Conservation (phyloP, 1,140 invertebrate genomes). For the Venturia canescens region DNA sequence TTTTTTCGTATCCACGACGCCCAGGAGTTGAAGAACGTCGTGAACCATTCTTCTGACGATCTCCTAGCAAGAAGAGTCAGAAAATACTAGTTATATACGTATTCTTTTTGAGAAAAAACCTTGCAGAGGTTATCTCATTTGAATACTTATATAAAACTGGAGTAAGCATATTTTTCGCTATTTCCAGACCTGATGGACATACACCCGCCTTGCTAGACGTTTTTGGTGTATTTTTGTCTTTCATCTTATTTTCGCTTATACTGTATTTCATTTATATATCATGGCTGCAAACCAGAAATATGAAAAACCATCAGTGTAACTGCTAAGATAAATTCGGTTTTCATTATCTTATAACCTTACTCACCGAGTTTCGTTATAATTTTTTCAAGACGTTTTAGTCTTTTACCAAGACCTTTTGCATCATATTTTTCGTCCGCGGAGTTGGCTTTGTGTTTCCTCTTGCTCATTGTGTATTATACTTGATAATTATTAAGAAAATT, state of each 20-base stretch:
- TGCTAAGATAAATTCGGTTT: too few relatives aligned
- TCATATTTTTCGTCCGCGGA: background rate
- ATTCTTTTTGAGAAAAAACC: background rate
- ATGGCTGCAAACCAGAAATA: too few relatives aligned
- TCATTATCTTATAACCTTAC: too few relatives aligned
- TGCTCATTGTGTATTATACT: too few relatives aligned
- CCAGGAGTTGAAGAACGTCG: background rate
- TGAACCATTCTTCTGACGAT: background rate
- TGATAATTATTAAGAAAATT: background rate
- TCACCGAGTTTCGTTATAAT: background rate
- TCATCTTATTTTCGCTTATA: background rate
- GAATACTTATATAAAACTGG: too few relatives aligned
- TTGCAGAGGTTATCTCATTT: constrained; percentile 6
- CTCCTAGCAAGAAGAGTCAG: background rate
- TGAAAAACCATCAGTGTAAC: too few relatives aligned
- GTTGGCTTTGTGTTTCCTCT: constrained; percentile 17
- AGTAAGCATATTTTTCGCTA: too few relatives aligned
- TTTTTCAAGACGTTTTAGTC: background rate
- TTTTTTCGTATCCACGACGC: background rate
- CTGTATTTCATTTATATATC: too few relatives aligned
- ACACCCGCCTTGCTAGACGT: constrained; percentile 3
- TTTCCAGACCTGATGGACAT: too few relatives aligned
- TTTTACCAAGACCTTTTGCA: background rate
- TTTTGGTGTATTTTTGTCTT: background rate
- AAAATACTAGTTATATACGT: background rate